Percentiles rank a stretch among this genome's conserved stretches.
phyloP scores from a whole-genome alignment of 2,113 vertebrate species.

The Montifringilla adamsi region DNA sequence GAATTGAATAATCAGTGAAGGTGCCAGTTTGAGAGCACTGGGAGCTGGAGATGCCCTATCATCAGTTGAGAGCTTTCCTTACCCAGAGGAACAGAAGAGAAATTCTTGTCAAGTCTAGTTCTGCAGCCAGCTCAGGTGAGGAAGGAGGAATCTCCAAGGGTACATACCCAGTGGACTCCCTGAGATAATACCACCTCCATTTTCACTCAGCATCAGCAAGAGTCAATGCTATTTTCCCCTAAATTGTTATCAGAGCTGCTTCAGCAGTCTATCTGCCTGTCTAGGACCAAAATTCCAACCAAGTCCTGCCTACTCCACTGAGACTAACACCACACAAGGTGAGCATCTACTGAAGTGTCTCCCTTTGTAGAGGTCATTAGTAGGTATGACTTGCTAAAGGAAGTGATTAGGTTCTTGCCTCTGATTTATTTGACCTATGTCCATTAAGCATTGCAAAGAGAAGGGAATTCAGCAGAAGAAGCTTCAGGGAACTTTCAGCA shows the following conservation, averaged over 20 bases:
- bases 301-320: neutral
- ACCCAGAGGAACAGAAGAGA: neutral
- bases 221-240: neutral
- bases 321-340: neutral
- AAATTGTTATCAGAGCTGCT: neutral
- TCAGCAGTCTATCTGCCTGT: slow-evolving; percentile 11
- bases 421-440: neutral
- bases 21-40: slow-evolving; percentile 16
- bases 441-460: neutral
- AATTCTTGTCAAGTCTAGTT: neutral
- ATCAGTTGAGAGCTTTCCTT: neutral
- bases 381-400: neutral
- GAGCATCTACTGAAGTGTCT: neutral
- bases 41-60: neutral
- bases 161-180: neutral
- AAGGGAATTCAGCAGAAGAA: neutral
- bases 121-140: neutral
- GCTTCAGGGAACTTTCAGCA: neutral
- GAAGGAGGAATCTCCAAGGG: slow-evolving; percentile 27
- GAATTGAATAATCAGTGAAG: slow-evolving; percentile 29
- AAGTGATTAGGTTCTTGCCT: neutral
- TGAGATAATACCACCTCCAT: neutral
- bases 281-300: neutral
- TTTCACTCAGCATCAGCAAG: slow-evolving; percentile 37
- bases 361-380: neutral